A percentile compares a stretch with the other conserved stretches of the same genome.
Evolutionary conservation across 2,797 vertebrate genomes (phyloP).

Genomic region (Mareca strepera): DNA sequence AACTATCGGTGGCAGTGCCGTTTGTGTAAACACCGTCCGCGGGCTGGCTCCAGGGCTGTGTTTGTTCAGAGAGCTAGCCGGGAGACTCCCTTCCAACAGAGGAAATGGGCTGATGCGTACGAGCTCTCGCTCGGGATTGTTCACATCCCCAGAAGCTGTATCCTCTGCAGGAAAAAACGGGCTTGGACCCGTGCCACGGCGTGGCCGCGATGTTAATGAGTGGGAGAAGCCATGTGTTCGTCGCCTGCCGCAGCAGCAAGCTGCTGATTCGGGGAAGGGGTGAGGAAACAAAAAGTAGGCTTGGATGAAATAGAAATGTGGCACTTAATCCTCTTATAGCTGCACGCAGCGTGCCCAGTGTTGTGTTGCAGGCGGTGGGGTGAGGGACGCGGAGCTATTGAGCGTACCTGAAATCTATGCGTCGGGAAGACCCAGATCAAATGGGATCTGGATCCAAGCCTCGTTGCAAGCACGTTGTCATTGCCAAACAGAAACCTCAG

Average conservation of each 20-base stretch:
- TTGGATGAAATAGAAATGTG: slow-evolving; percentile 63
- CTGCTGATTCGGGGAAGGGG: slow-evolving; percentile 51
- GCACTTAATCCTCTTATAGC: slow-evolving; percentile 59
- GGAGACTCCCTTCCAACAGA: slow-evolving; percentile 82
- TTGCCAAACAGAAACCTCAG: slow-evolving; percentile 57
- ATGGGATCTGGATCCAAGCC: slow-evolving; percentile 1
- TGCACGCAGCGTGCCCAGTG: slow-evolving; percentile 31
- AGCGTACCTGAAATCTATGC: slow-evolving; percentile 39
- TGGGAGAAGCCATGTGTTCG: slow-evolving; percentile 48
- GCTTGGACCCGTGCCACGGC: slow-evolving; percentile 65
- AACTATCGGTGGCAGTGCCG: slow-evolving; percentile 13
- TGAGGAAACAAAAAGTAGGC: slow-evolving; percentile 60
- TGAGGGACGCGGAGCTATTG: neutral
- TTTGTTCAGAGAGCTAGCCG: slow-evolving; percentile 71
- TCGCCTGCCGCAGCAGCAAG: slow-evolving; percentile 52
- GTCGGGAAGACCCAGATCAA: slow-evolving; percentile 9
- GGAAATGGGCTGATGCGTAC: slow-evolving; percentile 77
- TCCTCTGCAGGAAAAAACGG: slow-evolving; percentile 77
- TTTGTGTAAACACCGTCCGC: slow-evolving; percentile 63
- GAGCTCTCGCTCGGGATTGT: slow-evolving; percentile 76
- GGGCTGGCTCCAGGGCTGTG: slow-evolving; percentile 59
- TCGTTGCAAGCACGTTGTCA: neutral
- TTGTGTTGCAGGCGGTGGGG: neutral
- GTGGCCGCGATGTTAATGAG: slow-evolving; percentile 50
- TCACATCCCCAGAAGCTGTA: slow-evolving; percentile 82